A percentile compares a stretch with the other conserved stretches of the same genome.
Conservation (phyloP, 2,888 invertebrate genomes). For the Apamea crenata region DNA sequence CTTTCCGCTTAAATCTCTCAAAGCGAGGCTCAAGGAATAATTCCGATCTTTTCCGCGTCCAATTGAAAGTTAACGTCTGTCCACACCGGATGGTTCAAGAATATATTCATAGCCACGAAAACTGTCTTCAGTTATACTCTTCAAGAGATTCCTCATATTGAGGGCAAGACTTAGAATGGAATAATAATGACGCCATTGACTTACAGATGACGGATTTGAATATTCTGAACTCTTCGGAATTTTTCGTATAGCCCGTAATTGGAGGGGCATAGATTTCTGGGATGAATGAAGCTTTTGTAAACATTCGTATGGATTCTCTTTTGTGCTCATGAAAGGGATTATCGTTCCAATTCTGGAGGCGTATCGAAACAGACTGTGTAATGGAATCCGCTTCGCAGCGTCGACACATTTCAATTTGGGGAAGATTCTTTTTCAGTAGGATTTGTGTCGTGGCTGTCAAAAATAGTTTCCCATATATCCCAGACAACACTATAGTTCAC, state of each 20-base stretch:
- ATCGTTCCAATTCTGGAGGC: constrained; percentile 19
- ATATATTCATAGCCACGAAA: constrained; percentile 48
- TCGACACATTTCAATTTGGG: constrained; percentile 12
- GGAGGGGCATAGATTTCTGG: neutral
- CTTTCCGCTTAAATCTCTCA: constrained; percentile 22
- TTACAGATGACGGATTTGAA: constrained; percentile 22
- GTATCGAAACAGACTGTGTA: constrained; percentile 26
- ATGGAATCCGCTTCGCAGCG: constrained; percentile 33
- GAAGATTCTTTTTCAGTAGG: neutral
- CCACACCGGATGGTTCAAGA: neutral
- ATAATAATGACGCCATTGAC: constrained; percentile 20
- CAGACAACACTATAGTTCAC: neutral
- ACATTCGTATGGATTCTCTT: constrained; percentile 28
- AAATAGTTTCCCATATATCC: neutral
- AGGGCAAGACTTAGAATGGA: constrained; percentile 3
- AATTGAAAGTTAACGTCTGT: constrained; percentile 36
- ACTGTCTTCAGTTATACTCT: constrained; percentile 9
- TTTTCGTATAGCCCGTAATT: constrained; percentile 19
- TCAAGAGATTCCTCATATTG: constrained; percentile 13
- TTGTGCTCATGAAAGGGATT: constrained; percentile 23
- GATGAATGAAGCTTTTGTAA: constrained; percentile 14
- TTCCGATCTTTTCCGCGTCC: constrained; percentile 36
- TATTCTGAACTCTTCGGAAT: neutral
- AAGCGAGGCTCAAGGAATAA: constrained; percentile 25
- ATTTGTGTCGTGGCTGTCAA: constrained; percentile 2